Conservation (phyloP, 2,797 vertebrate genomes). For the Geotria australis region DNA sequence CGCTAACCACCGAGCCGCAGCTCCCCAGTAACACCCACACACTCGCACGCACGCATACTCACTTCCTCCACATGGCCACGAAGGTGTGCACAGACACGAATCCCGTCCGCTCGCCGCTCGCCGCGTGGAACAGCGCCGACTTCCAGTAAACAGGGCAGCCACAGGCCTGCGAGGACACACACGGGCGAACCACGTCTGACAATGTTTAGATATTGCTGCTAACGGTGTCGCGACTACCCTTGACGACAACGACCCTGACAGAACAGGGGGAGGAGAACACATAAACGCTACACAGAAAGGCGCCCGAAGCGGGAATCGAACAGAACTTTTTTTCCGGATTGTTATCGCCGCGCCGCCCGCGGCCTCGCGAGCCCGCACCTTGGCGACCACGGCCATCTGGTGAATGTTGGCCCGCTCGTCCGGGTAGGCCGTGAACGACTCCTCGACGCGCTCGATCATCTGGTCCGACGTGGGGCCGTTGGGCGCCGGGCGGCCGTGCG, state of each 20-base stretch:
- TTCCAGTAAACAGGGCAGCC: constrained; percentile 93
- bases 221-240: no score
- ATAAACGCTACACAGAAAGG: no score
- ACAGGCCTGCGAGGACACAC: constrained; percentile 25
- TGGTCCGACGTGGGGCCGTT: constrained; percentile 34
- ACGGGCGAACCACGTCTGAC: no score
- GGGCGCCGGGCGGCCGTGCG: constrained; percentile 38
- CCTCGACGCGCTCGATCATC: constrained; percentile 35
- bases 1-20: no score
- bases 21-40: no score
- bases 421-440: constrained; percentile 46
- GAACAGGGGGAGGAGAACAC: no score
- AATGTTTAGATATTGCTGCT: no score
- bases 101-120: constrained; percentile 65
- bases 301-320: no score
- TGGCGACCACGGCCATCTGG: constrained; percentile 81
- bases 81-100: constrained; percentile 64
- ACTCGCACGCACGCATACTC: constrained; percentile 10
- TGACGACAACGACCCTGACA: no score
- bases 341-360: no score
- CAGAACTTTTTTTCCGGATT: no score
- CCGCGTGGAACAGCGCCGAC: constrained; percentile 53
- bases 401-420: constrained; percentile 68
- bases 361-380: no score
- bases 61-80: constrained; percentile 76